Evolutionary conservation across 2,888 invertebrate species (phyloP).

Genomic region (Coecobrya sp.): DNA sequence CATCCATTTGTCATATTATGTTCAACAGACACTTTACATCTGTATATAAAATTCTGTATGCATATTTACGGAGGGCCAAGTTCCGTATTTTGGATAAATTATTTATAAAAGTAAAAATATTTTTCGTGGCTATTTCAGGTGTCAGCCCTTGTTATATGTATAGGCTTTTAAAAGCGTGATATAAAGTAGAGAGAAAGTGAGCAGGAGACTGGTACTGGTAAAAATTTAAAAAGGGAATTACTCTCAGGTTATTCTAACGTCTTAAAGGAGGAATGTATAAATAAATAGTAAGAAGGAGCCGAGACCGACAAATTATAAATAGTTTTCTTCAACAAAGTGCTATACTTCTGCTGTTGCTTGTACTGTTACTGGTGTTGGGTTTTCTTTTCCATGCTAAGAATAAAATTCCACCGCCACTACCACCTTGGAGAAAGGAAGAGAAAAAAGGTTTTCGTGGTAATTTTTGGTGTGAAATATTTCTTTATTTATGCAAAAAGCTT

Average conservation of each 20-base stretch:
- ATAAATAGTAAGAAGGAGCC: not conserved
- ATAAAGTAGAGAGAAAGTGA: too few relatives aligned
- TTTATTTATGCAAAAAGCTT: conserved; percentile 58
- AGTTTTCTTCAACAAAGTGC: not conserved
- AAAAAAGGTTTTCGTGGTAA: not conserved
- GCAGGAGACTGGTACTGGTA: not conserved
- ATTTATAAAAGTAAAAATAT: too few relatives aligned
- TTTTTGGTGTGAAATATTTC: conserved; percentile 64
- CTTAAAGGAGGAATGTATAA: not conserved
- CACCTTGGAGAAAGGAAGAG: not conserved
- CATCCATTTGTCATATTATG: not conserved
- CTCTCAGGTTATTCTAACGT: not conserved
- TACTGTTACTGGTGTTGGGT: not conserved
- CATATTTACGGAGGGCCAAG: too few relatives aligned
- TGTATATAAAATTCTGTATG: not conserved
- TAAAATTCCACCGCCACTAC: too few relatives aligned
- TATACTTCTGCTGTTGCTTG: not conserved
- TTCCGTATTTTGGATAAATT: too few relatives aligned
- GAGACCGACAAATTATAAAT: not conserved
- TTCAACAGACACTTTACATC: not conserved
- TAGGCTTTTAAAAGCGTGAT: too few relatives aligned
- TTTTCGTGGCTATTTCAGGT: too few relatives aligned
- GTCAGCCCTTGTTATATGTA: too few relatives aligned
- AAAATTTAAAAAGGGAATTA: conserved; percentile 35
- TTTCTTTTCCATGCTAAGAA: too few relatives aligned